Base-by-base conservation (phyloP, 2,888 invertebrate species). In the Heteropelma amictum region DNA sequence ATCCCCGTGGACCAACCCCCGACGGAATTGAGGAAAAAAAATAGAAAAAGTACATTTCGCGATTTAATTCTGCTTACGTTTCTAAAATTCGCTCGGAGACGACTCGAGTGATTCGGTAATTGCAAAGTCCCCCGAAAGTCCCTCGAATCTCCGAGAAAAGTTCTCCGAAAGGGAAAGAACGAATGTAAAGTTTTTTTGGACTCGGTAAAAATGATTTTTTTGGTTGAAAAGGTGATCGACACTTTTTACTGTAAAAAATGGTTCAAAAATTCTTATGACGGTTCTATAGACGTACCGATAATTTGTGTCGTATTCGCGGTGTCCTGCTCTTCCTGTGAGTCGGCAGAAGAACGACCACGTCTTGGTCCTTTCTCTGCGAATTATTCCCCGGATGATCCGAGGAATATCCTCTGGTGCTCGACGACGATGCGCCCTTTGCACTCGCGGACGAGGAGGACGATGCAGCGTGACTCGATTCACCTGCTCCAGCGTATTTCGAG, bases 251-350 rank as follows among this genome's bases (percentile, higher is more conserved):
- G 10, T n/a, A n/a, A 35, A 35, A 12, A 12, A 12, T 17, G 26
- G 26, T 7, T 5, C 7, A 5, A 12, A 6, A 14, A 7, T 17
- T 0, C 0, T 28, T 28, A 6, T 3, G 12, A 12, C 1, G 10
- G 8, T n/a, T 28, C 17, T 7, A 28, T 40, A 7, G 28, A 40
- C 82, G 82, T 78, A 88, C 87, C 80, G 87, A 86, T 68, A 88
- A 81, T 79, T 86, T 87, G 79, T 87, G 86, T 68, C 84, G 83
- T 58, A 84, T 80, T 38, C 84, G 79, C 1, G 87, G 84, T 2
- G 86, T 84, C 63, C 86, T 79, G 77, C 80, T 86, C 75, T 86
- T 88, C 19, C 85, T 81, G 69, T 83, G 84, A 23, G 83, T 86
- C 45, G 87, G 77, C 12, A 88, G 70, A 26, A 88, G 84, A 2